Conservation (phyloP, 2,797 vertebrate genomes). For the Microctenopoma lineatum region DNA sequence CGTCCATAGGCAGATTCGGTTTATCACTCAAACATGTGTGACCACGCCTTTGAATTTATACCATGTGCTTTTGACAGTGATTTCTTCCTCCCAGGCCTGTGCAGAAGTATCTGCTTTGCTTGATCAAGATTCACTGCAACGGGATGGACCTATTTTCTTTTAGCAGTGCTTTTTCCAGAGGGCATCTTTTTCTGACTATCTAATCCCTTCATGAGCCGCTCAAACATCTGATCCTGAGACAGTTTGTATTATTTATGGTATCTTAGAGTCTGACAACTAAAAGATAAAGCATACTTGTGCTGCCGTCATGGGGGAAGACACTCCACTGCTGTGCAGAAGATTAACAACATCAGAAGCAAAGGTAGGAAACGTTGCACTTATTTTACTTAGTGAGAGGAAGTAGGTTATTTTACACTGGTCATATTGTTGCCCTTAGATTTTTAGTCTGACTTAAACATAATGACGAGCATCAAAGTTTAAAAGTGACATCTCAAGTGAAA, state of each 20-base stretch:
- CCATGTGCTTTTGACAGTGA: neutral
- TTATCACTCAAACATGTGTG: too few relatives aligned
- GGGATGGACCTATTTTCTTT: neutral
- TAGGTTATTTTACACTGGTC: too few relatives aligned
- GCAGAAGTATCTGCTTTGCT: neutral
- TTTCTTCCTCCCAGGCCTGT: neutral
- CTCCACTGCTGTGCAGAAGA: conserved; percentile 48
- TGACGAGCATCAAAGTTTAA: too few relatives aligned
- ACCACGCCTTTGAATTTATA: neutral
- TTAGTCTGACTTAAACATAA: too few relatives aligned
- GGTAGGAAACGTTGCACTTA: conserved; percentile 46
- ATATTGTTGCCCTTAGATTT: too few relatives aligned
- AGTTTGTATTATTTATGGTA: neutral
- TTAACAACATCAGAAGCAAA: conserved; percentile 16
- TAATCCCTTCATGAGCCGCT: neutral
- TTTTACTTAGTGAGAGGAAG: neutral
- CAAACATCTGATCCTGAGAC: neutral
- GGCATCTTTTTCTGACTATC: neutral
- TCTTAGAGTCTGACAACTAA: neutral
- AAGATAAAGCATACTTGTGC: neutral
- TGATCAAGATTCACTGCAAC: neutral
- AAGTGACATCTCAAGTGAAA: too few relatives aligned
- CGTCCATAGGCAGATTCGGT: neutral
- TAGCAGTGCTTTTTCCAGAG: neutral
- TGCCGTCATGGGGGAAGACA: conserved; percentile 54